phyloP scores from a whole-genome alignment of 2,888 invertebrate species.

The Thalpophila matura region DNA sequence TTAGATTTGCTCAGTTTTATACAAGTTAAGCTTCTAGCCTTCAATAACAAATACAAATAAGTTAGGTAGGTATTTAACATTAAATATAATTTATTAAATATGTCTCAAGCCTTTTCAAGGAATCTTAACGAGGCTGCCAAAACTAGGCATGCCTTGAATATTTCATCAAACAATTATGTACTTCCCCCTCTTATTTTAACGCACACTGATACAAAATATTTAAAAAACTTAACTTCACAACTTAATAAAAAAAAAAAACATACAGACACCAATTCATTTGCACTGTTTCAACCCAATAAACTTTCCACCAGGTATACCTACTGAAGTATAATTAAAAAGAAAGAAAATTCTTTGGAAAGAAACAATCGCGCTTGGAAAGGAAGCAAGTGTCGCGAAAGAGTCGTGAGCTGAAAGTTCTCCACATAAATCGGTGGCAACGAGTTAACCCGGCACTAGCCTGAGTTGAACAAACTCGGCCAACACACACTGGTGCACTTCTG shows the following conservation, averaged over 20 bases:
- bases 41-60: slow-evolving; percentile 12
- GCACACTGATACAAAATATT: neutral
- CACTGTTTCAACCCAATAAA: slow-evolving; percentile 39
- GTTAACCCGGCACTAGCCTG: slow-evolving; percentile 80
- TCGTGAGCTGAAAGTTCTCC: slow-evolving; percentile 78
- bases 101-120: neutral
- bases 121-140: neutral
- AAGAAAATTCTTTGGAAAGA: slow-evolving; percentile 70
- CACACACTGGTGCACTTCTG: slow-evolving; percentile 72
- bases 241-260: slow-evolving; percentile 8
- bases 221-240: neutral
- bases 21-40: neutral
- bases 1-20: neutral
- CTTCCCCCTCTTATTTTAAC: neutral
- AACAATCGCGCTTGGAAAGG: slow-evolving; percentile 77
- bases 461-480: slow-evolving; percentile 83
- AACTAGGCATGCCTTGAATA: too few relatives aligned
- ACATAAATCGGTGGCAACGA: slow-evolving; percentile 83
- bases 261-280: slow-evolving; percentile 12
- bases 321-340: slow-evolving; percentile 67
- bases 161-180: too few relatives aligned
- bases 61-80: neutral
- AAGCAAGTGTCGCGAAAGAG: slow-evolving; percentile 80
- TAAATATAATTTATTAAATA: neutral
- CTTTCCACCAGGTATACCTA: slow-evolving; percentile 62